Evolutionary conservation across 2,888 invertebrate genomes (phyloP).

Genomic region (Dexiosoma caninum): DNA sequence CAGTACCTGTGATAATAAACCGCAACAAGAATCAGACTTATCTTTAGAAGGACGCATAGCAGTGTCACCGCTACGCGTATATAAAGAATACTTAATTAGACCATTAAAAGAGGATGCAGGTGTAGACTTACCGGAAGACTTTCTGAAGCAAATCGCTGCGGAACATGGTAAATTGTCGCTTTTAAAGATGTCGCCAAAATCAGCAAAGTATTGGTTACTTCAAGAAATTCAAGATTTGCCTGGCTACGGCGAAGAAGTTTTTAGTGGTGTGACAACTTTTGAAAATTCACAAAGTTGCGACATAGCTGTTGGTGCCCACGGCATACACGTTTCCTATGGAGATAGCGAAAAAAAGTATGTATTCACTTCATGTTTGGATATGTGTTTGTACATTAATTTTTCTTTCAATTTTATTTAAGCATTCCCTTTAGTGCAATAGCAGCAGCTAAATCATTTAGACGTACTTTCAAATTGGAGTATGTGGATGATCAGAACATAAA

Average conservation of each 20-base stretch:
- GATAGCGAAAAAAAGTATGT: conserved; percentile 80
- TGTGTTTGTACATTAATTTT: too few relatives aligned
- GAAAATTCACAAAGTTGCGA: conserved; percentile 76
- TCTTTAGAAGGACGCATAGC: conserved; percentile 68
- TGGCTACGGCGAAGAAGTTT: conserved; percentile 90
- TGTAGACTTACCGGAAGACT: conserved; percentile 72
- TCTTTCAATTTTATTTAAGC: conserved; percentile 77
- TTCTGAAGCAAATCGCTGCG: conserved; percentile 73
- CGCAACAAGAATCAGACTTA: conserved; percentile 64
- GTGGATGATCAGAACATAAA: conserved; percentile 84
- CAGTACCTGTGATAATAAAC: conserved; percentile 59
- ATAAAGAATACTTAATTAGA: conserved; percentile 74
- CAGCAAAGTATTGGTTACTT: conserved; percentile 90
- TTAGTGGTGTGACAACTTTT: conserved; percentile 82
- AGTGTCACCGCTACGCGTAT: conserved; percentile 72
- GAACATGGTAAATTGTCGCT: conserved; percentile 78
- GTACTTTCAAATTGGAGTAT: conserved; percentile 87
- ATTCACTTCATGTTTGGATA: too few relatives aligned
- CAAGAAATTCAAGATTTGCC: conserved; percentile 88
- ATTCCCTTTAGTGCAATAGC: conserved; percentile 90
- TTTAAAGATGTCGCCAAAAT: conserved; percentile 83
- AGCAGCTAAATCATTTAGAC: conserved; percentile 86
- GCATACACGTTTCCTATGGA: conserved; percentile 86
- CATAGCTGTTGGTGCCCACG: conserved; percentile 90
- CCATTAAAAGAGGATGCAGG: conserved; percentile 65